Conservation (phyloP, 2,888 invertebrate species). For the Suillia variegata region DNA sequence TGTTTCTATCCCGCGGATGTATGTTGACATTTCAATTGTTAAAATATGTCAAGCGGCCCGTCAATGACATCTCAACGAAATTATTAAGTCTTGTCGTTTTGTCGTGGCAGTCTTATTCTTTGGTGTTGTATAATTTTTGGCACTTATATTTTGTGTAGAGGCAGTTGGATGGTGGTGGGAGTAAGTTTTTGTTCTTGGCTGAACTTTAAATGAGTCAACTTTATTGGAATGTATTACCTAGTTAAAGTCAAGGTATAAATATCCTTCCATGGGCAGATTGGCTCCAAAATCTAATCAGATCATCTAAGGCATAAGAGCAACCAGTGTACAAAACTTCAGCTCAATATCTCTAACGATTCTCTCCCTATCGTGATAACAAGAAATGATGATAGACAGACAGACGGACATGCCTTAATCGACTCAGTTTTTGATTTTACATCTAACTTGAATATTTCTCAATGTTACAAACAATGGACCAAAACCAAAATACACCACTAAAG, state of each 20-base stretch:
- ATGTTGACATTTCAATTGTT: constrained; percentile 3
- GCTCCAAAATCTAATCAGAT: too few species aligned
- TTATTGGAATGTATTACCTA: background rate
- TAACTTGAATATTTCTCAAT: too few species aligned
- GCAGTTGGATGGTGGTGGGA: background rate
- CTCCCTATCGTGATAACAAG: too few species aligned
- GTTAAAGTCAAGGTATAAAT: background rate
- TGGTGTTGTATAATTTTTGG: background rate
- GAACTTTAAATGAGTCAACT: background rate
- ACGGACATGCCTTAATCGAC: too few species aligned
- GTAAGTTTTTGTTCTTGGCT: background rate
- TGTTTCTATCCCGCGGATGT: background rate
- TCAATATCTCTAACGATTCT: too few species aligned
- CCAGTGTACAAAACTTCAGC: too few species aligned
- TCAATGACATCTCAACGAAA: background rate
- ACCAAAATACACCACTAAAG: too few species aligned
- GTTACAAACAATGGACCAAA: too few species aligned
- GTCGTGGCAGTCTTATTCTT: background rate
- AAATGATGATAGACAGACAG: too few species aligned
- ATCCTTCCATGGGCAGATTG: background rate
- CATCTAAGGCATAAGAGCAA: too few species aligned
- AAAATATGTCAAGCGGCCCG: background rate
- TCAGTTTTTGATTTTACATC: too few species aligned
- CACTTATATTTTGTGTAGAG: background rate
- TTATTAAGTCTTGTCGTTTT: background rate